Conservation (phyloP, 2,113 vertebrate species). For the Platysternon megacephalum region DNA sequence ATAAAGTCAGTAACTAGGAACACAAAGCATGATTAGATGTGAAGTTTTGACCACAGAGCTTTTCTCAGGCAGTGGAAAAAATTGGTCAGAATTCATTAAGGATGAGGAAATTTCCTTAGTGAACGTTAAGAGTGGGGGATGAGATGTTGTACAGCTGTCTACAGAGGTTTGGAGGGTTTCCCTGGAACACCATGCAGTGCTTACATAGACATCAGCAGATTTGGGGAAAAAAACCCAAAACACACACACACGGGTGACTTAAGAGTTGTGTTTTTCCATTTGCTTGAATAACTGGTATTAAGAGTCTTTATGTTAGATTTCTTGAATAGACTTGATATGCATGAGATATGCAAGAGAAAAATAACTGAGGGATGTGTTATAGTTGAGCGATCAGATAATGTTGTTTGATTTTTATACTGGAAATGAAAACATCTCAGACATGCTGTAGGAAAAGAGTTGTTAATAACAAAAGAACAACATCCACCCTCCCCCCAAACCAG, state of each 20-base stretch:
- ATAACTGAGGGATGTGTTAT: not conserved
- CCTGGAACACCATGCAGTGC: not conserved
- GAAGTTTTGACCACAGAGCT: not conserved
- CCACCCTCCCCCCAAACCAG: not conserved
- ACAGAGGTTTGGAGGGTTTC: not conserved
- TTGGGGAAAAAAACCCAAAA: not conserved
- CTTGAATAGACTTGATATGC: not conserved
- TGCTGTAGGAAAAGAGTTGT: not conserved
- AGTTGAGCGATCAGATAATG: not conserved
- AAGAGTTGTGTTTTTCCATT: rapidly evolving
- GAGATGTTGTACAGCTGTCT: not conserved
- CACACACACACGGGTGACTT: not conserved
- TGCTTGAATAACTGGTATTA: not conserved
- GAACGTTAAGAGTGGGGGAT: not conserved
- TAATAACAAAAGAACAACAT: not conserved
- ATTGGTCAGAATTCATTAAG: slow-evolving; percentile 5
- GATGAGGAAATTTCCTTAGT: slow-evolving; percentile 52
- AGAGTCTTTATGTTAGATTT: not conserved
- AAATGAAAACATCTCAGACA: not conserved
- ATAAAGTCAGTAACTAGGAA: not conserved
- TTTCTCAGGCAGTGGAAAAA: slow-evolving; percentile 28
- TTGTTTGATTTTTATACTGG: not conserved
- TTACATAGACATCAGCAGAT: not conserved
- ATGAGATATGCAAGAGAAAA: not conserved
- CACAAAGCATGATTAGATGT: not conserved